Conservation (phyloP, 2,113 vertebrate species). For the Galemys pyrenaicus region DNA sequence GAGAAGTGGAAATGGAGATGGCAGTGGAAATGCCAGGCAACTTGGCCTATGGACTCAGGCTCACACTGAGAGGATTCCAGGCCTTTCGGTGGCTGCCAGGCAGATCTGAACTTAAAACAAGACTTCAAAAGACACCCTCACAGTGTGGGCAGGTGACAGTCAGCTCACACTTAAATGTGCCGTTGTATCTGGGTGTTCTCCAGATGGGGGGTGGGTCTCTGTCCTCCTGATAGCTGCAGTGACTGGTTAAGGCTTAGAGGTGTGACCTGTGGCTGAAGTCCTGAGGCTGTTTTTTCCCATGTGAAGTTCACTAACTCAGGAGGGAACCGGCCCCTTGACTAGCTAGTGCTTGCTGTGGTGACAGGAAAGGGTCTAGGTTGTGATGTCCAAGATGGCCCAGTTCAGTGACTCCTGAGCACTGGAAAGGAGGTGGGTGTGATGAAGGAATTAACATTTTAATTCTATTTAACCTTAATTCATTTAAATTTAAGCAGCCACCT, state of each 20-base stretch:
- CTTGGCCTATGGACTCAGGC: background rate
- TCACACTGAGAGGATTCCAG: background rate
- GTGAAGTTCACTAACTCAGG: background rate
- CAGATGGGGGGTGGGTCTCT: background rate
- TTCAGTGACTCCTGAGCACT: no score
- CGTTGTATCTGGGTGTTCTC: no score
- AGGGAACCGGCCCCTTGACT: background rate
- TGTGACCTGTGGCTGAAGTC: background rate
- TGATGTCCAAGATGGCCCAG: background rate
- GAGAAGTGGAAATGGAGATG: background rate
- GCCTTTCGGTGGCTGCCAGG: background rate
- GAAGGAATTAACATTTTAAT: background rate
- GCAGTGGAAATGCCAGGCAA: background rate
- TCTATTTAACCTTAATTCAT: background rate
- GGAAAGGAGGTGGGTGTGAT: background rate
- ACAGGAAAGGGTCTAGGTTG: background rate
- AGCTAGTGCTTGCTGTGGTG: background rate
- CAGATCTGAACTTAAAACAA: background rate
- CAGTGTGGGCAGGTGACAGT: background rate
- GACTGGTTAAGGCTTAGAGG: no score
- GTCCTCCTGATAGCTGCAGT: background rate
- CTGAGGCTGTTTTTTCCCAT: rapidly evolving
- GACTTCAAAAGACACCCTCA: background rate
- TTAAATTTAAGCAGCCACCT: background rate
- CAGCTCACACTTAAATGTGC: background rate